Base-by-base conservation (phyloP, 2,888 invertebrate species). In the Drosophila anomelani region DNA sequence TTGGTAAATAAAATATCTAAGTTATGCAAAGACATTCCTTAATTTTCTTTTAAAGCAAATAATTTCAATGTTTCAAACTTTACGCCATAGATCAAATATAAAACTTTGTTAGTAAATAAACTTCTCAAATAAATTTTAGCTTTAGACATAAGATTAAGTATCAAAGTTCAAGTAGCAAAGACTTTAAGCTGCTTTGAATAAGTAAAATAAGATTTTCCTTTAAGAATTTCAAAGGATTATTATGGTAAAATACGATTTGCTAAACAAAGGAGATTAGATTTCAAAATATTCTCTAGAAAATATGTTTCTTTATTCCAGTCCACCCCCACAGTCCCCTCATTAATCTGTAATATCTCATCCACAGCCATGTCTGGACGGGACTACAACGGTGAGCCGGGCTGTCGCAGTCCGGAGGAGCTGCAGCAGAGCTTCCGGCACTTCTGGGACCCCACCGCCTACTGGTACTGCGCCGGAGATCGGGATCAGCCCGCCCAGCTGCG, bases 391-490 rank as follows among this genome's bases (percentile, higher is more conserved):
- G 78, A 79, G 46, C 82, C 80, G 4, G 76, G 80, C 38, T 81
- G 81, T 29, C 62, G 58, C 23, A 79, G 72, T 15, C 26, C 63
- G 5, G 49, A 53, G 26, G 80, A 83, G 53, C 44, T 66, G 23
- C 63, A 62, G 58, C 74, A 75, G n/a, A 56, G 56, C 44, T 83
- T 41, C 59, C 82, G 81, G 2, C 78, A 80, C 56, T 79, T 74
- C 46, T 80, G 76, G 70, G 81, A 80, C 63, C 81, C 81, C 26
- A 79, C 81, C 13, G 74, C 80, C 43, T 81, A 77, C 59, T 82
- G 82, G 82, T 62, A 76, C 47, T 81, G 82, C 54, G 71, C 59
- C 15, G 34, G 13, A 4, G 41, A 43, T n/a, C 61, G 62, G 38
- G 77, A 72, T 59, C 61, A 78, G 26, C 53, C 73, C 12, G 76